These are phyloP conservation scores for Drosophila sucinea DNA, from an alignment of 1,140 invertebrate genomes.

Conservation along the genomic window DNA sequence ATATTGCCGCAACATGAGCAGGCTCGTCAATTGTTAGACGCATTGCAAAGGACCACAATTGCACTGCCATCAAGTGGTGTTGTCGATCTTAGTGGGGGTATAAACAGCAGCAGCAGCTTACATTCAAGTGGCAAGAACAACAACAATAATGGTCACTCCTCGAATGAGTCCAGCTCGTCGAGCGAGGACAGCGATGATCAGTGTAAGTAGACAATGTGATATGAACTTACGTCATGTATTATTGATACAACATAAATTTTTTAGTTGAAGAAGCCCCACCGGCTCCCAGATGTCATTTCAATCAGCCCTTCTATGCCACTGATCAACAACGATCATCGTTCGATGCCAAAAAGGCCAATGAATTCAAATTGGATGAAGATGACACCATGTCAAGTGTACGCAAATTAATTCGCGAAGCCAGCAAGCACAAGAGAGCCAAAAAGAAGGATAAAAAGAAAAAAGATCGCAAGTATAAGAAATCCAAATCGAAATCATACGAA, in stretches of 20 bases:
- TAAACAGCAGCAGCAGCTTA: constrained; percentile 12
- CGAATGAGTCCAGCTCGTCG: constrained; percentile 64
- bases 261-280: constrained; percentile 64
- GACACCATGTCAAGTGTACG: constrained; percentile 93
- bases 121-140: not conserved
- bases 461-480: constrained; percentile 85
- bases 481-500: constrained; percentile 82
- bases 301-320: constrained; percentile 84
- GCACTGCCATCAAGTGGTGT: not conserved
- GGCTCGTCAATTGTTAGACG: constrained; percentile 90
- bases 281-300: constrained; percentile 31
- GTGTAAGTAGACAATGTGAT: constrained; percentile 42
- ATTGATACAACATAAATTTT: constrained; percentile 9
- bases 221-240: too few species aligned
- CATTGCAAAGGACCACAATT: constrained; percentile 52
- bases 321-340: constrained; percentile 60
- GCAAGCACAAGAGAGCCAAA: constrained; percentile 91
- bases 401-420: constrained; percentile 91
- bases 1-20: constrained; percentile 93
- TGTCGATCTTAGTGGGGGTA: constrained; percentile 16
- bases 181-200: constrained; percentile 51
- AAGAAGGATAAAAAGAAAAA: constrained; percentile 86
- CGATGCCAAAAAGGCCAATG: constrained; percentile 57
- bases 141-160: constrained; percentile 27
- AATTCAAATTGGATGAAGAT: constrained; percentile 89